A percentile compares a stretch with the other conserved stretches of the same genome.
These are phyloP conservation scores for Molothrus ater DNA, from an alignment of 2,797 vertebrate species.

Conservation along the genomic window DNA sequence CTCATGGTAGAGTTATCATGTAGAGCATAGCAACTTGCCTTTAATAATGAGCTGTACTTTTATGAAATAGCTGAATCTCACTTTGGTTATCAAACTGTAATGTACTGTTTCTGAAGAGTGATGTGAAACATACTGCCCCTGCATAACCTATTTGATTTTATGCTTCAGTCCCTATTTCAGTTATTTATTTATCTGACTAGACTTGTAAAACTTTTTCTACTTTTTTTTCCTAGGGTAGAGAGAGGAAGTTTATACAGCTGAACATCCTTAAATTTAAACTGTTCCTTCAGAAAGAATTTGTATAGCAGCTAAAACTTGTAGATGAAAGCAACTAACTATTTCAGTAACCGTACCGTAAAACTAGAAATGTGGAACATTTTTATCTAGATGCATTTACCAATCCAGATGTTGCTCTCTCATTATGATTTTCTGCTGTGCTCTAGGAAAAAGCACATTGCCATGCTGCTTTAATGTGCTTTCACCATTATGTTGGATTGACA, in stretches of 20 bases:
- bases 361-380: neutral
- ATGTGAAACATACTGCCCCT: neutral
- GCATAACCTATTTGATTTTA: neutral
- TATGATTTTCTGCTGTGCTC: neutral
- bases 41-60: neutral
- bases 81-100: neutral
- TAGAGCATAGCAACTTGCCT: neutral
- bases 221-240: neutral
- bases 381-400: neutral
- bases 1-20: neutral
- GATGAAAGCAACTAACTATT: neutral
- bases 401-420: neutral
- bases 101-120: neutral
- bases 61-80: neutral
- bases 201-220: neutral
- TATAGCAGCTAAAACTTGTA: neutral
- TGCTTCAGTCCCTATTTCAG: neutral
- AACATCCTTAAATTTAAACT: constrained; percentile 46
- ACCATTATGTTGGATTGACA: rapidly evolving
- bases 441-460: neutral
- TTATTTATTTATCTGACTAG: constrained; percentile 37
- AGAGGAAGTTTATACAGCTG: constrained; percentile 58
- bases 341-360: neutral
- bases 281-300: constrained; percentile 36
- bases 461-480: neutral